Percentiles rank a stretch among this genome's conserved stretches.
These are phyloP conservation scores for Piscicola geometra DNA, from an alignment of 2,888 invertebrate genomes.

Conservation along the genomic window DNA sequence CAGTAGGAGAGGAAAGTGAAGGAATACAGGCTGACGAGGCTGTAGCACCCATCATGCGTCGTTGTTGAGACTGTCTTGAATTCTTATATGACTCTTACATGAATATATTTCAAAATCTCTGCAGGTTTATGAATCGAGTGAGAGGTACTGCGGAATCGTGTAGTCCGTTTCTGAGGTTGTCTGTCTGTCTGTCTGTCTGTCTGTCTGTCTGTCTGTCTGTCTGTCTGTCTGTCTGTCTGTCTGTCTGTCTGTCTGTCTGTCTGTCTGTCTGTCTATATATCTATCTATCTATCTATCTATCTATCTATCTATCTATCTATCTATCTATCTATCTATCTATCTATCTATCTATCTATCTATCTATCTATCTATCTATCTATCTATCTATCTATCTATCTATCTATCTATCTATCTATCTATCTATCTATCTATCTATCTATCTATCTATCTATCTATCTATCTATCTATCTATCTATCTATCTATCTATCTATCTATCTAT, in stretches of 20 bases:
- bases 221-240: not conserved
- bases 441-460: slow-evolving; percentile 8
- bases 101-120: not conserved
- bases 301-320: not conserved
- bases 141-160: not conserved
- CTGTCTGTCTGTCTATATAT: not conserved
- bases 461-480: slow-evolving; percentile 7
- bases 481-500: slow-evolving; percentile 10
- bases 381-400: not conserved
- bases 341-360: not conserved
- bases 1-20: too few relatives aligned
- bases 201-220: not conserved
- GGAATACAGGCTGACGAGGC: too few relatives aligned
- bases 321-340: not conserved
- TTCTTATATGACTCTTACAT: not conserved
- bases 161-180: too few relatives aligned
- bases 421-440: slow-evolving; percentile 21
- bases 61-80: not conserved
- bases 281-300: not conserved
- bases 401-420: not conserved
- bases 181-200: not conserved
- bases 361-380: not conserved
- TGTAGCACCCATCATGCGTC: too few relatives aligned
- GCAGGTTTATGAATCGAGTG: slow-evolving; percentile 10
- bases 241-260: not conserved